These are phyloP conservation scores for Delichon dasypus DNA, from an alignment of 2,797 vertebrate species.

Conservation along the genomic window DNA sequence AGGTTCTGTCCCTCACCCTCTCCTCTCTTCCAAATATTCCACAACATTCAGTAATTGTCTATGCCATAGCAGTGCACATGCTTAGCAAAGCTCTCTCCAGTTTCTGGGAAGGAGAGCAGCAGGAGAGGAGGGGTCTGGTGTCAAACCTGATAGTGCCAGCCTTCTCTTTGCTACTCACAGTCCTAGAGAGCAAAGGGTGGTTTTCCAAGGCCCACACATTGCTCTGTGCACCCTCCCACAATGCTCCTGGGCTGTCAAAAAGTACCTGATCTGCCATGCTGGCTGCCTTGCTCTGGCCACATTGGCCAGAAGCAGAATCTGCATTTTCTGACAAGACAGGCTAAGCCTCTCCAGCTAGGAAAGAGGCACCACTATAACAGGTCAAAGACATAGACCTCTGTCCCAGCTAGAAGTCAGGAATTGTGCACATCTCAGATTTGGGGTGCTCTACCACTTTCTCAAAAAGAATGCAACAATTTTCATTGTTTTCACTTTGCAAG, in stretches of 20 bases:
- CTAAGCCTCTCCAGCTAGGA: neutral
- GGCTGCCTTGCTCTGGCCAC: neutral
- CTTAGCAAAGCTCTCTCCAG: neutral
- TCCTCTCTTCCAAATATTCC: neutral
- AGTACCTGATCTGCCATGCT: neutral
- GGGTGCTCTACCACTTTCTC: neutral
- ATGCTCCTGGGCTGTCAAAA: neutral
- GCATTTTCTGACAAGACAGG: neutral
- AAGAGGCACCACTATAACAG: neutral
- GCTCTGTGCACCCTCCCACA: neutral
- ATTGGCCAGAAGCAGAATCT: neutral
- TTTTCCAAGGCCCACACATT: fast-evolving
- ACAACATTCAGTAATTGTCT: fast-evolving
- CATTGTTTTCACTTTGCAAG: neutral
- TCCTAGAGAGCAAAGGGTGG: fast-evolving
- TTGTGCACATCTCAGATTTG: neutral
- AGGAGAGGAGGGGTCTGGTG: neutral
- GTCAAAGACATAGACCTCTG: neutral
- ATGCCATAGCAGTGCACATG: fast-evolving
- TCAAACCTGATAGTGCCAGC: neutral
- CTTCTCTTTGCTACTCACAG: neutral
- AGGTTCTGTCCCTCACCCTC: fast-evolving
- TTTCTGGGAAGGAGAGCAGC: neutral
- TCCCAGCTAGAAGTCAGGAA: neutral
- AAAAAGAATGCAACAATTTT: neutral